These are phyloP conservation scores for Drosophila ironensis DNA, from an alignment of 1,140 invertebrate species.

Conservation along the genomic window DNA sequence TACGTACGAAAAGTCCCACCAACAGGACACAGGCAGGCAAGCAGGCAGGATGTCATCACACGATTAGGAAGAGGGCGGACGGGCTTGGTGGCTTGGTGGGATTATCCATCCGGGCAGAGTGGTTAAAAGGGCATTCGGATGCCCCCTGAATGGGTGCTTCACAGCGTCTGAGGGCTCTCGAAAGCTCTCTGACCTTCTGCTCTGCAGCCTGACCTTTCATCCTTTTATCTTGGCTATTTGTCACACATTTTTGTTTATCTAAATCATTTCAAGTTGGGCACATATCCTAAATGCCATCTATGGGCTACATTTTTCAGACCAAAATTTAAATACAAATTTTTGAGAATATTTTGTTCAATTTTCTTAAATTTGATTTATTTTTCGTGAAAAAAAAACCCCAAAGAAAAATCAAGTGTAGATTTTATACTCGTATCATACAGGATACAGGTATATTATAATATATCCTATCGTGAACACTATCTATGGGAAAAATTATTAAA, in stretches of 20 bases:
- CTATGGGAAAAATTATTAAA: no score
- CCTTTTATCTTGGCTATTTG: neutral
- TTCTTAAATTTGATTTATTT: neutral
- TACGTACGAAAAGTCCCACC: no score
- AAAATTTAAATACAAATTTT: no score
- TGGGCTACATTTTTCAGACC: neutral
- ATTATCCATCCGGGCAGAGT: neutral
- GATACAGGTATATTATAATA: no score
- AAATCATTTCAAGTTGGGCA: neutral
- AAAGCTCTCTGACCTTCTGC: conserved; percentile 20
- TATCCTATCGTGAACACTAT: no score
- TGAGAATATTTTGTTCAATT: neutral
- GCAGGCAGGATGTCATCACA: no score
- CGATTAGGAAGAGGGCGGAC: conserved; percentile 5
- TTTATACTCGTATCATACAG: no score
- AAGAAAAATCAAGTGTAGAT: no score
- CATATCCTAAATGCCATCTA: no score
- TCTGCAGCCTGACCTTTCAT: neutral
- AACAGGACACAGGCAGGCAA: no score
- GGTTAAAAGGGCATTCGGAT: neutral
- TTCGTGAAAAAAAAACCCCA: no score
- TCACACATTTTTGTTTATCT: neutral
- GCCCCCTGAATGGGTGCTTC: neutral
- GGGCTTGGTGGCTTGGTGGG: no score
- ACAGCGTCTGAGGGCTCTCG: neutral